Conservation (phyloP, 2,888 invertebrate species). For the Theretra japonica region DNA sequence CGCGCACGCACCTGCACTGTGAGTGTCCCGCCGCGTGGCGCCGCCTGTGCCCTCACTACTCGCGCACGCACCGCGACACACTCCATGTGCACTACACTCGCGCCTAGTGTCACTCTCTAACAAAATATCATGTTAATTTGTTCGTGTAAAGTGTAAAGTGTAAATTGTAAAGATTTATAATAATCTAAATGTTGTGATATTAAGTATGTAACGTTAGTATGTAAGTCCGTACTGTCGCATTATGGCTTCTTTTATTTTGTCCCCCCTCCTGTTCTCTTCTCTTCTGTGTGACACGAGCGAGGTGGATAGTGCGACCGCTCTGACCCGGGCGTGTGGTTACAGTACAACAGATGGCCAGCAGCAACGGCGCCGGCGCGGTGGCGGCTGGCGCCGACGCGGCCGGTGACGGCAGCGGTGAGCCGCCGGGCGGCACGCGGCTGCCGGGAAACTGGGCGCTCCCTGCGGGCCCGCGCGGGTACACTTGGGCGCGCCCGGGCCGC, state of each 20-base stretch:
- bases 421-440: conserved; percentile 79
- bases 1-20: conserved; percentile 76
- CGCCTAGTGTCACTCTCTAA: neutral
- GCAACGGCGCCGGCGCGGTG: conserved; percentile 80
- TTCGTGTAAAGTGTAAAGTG: neutral
- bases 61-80: neutral
- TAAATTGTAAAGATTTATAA: neutral
- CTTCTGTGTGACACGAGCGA: neutral
- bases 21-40: conserved; percentile 43
- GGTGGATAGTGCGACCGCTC: neutral
- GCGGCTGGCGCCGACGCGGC: conserved; percentile 86
- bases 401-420: conserved; percentile 79
- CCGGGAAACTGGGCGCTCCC: conserved; percentile 98
- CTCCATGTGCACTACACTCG: neutral
- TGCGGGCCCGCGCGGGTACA: conserved; percentile 91
- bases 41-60: neutral
- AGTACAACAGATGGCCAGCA: conserved; percentile 91
- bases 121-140: neutral
- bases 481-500: conserved; percentile 93
- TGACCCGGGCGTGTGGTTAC: conserved; percentile 55
- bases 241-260: conserved; percentile 1
- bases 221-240: neutral
- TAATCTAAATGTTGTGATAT: conserved; percentile 6
- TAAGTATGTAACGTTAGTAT: neutral
- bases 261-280: neutral